These are phyloP conservation scores for Atherinosoma microstoma DNA, from an alignment of 2,797 vertebrate genomes.

Conservation along the genomic window DNA sequence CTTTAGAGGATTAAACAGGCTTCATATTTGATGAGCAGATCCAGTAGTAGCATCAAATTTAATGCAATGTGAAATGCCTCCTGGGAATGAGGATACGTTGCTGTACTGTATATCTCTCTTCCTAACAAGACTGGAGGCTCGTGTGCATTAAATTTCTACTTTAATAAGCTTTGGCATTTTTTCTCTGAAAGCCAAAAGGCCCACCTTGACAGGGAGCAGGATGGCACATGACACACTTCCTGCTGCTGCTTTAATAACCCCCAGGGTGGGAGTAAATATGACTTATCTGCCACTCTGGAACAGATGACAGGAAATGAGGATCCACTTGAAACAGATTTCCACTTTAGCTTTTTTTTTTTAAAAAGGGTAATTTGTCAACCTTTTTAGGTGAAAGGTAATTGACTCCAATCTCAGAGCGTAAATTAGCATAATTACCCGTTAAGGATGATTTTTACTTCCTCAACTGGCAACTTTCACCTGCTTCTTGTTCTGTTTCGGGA, in stretches of 20 bases:
- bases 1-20: slow-evolving; percentile 8
- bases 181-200: slow-evolving; percentile 19
- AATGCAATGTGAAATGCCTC: not conserved
- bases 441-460: slow-evolving; percentile 72
- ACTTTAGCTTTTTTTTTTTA: slow-evolving; percentile 43
- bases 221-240: slow-evolving; percentile 43
- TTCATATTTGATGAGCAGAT: slow-evolving; percentile 17
- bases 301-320: slow-evolving; percentile 53
- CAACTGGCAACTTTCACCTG: slow-evolving; percentile 66
- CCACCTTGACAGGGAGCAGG: slow-evolving; percentile 57
- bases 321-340: slow-evolving; percentile 71
- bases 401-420: slow-evolving; percentile 66
- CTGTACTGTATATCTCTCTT: not conserved
- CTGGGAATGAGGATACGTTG: not conserved
- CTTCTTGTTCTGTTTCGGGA: slow-evolving; percentile 24
- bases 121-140: slow-evolving; percentile 12
- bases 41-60: slow-evolving; percentile 1
- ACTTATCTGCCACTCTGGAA: slow-evolving; percentile 54
- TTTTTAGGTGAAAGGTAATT: slow-evolving; percentile 69
- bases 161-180: slow-evolving; percentile 10
- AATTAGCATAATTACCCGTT: slow-evolving; percentile 79
- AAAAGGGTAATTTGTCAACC: slow-evolving; percentile 69
- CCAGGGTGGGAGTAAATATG: slow-evolving; percentile 58
- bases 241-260: slow-evolving; percentile 56
- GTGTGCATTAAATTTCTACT: slow-evolving; percentile 5